A percentile compares a stretch with the other conserved stretches of the same genome.
phyloP scores from a whole-genome alignment of 2,113 vertebrate species.

The Megaceryle maxima region DNA sequence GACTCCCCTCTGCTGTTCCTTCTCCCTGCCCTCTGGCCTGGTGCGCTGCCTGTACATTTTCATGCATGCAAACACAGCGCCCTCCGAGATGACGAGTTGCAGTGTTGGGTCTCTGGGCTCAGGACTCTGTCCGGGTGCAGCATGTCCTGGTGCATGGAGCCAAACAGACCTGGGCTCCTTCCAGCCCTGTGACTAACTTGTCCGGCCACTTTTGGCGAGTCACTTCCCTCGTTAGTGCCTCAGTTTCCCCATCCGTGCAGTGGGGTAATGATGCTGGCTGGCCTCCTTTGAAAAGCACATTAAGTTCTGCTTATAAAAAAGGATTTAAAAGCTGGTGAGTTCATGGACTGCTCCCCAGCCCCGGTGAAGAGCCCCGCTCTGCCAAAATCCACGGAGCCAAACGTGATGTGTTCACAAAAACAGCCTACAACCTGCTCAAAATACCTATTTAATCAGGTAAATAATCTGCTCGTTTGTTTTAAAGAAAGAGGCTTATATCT shows the following conservation, averaged over 20 bases:
- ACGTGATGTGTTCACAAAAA: neutral
- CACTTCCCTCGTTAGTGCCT: slow-evolving; percentile 28
- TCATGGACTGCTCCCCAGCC: neutral
- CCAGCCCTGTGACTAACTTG: slow-evolving; percentile 39
- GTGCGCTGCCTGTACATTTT: neutral
- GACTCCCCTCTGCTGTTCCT: neutral
- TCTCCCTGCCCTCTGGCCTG: slow-evolving; percentile 33
- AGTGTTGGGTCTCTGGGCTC: neutral
- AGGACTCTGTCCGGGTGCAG: neutral
- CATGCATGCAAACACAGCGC: neutral
- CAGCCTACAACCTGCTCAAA: slow-evolving; percentile 45
- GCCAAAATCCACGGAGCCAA: neutral
- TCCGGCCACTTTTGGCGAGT: neutral
- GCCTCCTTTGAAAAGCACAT: slow-evolving; percentile 17
- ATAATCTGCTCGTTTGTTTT: slow-evolving; percentile 66
- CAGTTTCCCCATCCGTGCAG: slow-evolving; percentile 26
- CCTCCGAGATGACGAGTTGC: neutral
- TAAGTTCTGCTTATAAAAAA: slow-evolving; percentile 36
- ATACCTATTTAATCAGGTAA: slow-evolving; percentile 71
- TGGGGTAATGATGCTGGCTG: slow-evolving; percentile 20
- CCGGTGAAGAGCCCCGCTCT: neutral
- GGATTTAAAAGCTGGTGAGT: neutral
- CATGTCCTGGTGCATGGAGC: neutral
- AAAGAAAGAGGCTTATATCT: slow-evolving; percentile 54
- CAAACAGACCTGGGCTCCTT: slow-evolving; percentile 12